Evolutionary conservation across 2,888 invertebrate genomes (phyloP).

Genomic region (Lomographa bimaculata): DNA sequence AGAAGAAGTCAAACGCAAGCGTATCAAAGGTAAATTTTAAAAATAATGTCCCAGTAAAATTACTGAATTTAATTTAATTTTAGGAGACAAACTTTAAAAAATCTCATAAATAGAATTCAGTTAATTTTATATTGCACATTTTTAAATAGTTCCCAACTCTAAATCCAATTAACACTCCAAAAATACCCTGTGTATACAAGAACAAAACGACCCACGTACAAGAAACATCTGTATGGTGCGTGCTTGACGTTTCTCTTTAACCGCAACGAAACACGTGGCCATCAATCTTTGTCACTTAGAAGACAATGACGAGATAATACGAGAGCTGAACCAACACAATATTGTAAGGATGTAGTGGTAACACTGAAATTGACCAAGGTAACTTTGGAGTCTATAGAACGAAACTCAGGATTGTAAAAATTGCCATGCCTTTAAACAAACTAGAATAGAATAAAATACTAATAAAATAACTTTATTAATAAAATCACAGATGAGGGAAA

Average conservation of each 20-base stretch:
- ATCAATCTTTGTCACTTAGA: conserved; percentile 34
- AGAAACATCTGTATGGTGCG: conserved; percentile 24
- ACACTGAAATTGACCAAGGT: too few species aligned
- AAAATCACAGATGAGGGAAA: too few species aligned
- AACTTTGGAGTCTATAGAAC: too few species aligned
- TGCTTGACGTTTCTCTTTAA: conserved; percentile 12
- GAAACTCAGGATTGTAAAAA: too few species aligned
- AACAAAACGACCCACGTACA: conserved; percentile 3
- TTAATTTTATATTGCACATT: not conserved
- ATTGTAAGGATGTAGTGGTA: too few species aligned
- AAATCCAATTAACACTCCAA: conserved; percentile 3
- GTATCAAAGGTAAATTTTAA: too few species aligned
- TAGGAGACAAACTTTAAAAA: not conserved
- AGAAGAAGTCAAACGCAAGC: too few species aligned
- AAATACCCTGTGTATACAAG: conserved; percentile 1
- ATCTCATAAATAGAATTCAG: too few species aligned
- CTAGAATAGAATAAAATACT: too few species aligned
- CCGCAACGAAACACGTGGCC: conserved; percentile 16
- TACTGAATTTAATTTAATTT: not conserved
- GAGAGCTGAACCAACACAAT: conserved; percentile 2
- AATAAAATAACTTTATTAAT: too few species aligned
- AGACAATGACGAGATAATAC: conserved; percentile 24
- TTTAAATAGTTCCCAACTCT: not conserved
- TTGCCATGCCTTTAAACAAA: too few species aligned
- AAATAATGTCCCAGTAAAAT: too few species aligned